A percentile compares a stretch with the other conserved stretches of the same genome.
Evolutionary conservation across 2,797 vertebrate species (phyloP).

Genomic region (Cirrhinus molitorella): DNA sequence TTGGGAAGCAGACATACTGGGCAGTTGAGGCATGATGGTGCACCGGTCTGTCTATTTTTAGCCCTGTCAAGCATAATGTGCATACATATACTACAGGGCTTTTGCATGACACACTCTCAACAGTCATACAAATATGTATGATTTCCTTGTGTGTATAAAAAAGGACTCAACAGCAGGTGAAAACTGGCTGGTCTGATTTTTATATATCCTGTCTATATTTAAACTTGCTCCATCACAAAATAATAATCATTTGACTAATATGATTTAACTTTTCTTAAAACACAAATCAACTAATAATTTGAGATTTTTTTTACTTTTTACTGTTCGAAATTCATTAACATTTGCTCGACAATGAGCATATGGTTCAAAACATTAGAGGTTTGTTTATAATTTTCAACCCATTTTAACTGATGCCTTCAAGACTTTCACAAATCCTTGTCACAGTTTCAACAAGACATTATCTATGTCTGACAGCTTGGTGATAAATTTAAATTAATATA

Average conservation of each 20-base stretch:
- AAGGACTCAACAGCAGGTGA: neutral
- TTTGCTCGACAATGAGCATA: neutral
- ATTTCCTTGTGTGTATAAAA: neutral
- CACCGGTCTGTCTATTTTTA: conserved; percentile 48
- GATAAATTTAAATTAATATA: neutral
- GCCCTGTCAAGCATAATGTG: conserved; percentile 31
- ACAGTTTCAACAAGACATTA: neutral
- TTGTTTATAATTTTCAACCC: neutral
- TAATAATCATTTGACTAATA: neutral
- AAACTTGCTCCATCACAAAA: neutral
- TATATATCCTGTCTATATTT: neutral
- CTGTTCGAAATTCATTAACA: neutral
- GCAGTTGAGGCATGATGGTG: conserved; percentile 23
- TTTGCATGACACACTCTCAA: conserved; percentile 3
- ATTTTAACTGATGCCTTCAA: neutral
- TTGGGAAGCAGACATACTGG: conserved; percentile 45
- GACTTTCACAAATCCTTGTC: neutral
- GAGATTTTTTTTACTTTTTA: too few relatives aligned
- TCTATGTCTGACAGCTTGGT: neutral
- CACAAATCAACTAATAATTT: too few relatives aligned
- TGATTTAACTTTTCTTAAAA: neutral
- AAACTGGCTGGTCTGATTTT: neutral
- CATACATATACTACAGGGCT: conserved; percentile 3
- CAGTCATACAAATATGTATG: neutral
- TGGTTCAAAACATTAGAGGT: neutral